A percentile compares a stretch with the other conserved stretches of the same genome.
Conservation (phyloP, 2,888 invertebrate species). For the Barypeithes pellucidus region DNA sequence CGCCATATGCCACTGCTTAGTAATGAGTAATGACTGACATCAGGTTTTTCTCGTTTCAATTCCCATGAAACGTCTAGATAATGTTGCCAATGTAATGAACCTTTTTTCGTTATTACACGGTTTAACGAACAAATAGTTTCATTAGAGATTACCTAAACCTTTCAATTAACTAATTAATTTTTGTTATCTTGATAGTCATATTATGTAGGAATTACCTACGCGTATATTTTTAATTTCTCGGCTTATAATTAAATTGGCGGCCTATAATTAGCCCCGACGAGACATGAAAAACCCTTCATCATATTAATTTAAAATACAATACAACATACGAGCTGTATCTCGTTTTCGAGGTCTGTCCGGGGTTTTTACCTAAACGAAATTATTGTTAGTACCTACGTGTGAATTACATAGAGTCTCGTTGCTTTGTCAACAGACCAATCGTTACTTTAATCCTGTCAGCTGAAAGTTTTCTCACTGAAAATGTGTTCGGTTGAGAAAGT, state of each 20-base stretch:
- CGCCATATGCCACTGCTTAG: background rate
- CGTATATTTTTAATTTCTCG: background rate
- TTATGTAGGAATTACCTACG: background rate
- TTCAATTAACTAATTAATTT: conserved; percentile 21
- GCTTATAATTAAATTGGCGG: conserved; percentile 1
- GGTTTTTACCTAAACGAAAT: no score
- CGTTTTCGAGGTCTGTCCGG: no score
- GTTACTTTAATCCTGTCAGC: no score
- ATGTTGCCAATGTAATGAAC: conserved; percentile 3
- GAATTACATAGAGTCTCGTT: no score
- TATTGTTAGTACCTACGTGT: no score
- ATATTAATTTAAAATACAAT: no score
- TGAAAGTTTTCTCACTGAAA: no score
- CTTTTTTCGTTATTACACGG: conserved; percentile 16
- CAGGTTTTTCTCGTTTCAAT: background rate
- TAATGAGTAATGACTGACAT: background rate
- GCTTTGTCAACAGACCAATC: no score
- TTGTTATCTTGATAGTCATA: conserved; percentile 17
- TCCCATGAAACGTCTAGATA: conserved; percentile 16
- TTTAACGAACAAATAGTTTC: conserved; percentile 20
- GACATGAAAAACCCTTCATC: no score
- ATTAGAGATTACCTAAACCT: conserved; percentile 3
- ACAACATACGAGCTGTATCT: no score
- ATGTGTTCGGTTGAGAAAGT: no score
- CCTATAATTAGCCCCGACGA: background rate